These are phyloP conservation scores for Nanorana parkeri DNA, from an alignment of 2,113 vertebrate genomes.

Conservation along the genomic window DNA sequence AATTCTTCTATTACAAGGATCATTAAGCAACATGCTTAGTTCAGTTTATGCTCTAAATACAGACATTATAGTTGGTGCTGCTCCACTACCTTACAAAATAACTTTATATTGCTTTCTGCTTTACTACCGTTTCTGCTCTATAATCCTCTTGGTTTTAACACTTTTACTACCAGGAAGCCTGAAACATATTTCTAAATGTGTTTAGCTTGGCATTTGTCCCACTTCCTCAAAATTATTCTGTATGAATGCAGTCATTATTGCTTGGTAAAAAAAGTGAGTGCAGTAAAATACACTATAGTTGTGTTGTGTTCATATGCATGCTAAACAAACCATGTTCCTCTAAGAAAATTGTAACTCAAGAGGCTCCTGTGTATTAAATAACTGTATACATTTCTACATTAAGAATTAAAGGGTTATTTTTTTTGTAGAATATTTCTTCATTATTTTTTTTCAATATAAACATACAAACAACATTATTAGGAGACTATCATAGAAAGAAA, in stretches of 20 bases:
- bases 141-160: slow-evolving; percentile 51
- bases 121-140: slow-evolving; percentile 53
- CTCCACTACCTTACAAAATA: slow-evolving; percentile 56
- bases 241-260: slow-evolving; percentile 42
- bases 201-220: slow-evolving; percentile 44
- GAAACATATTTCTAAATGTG: slow-evolving; percentile 35
- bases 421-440: too few relatives aligned
- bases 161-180: slow-evolving; percentile 46
- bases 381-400: not conserved
- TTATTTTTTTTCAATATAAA: too few relatives aligned
- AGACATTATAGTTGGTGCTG: slow-evolving; percentile 57
- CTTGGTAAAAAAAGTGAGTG: slow-evolving; percentile 15
- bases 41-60: slow-evolving; percentile 57
- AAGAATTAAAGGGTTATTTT: too few relatives aligned
- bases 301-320: not conserved
- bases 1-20: slow-evolving; percentile 58
- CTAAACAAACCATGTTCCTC: not conserved
- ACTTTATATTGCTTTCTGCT: slow-evolving; percentile 55
- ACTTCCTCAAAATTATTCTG: slow-evolving; percentile 25
- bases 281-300: slow-evolving; percentile 11
- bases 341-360: not conserved
- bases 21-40: slow-evolving; percentile 58
- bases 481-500: too few relatives aligned
- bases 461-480: too few relatives aligned
- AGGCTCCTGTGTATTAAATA: not conserved